phyloP scores from a whole-genome alignment of 2,797 vertebrate genomes.

The Acanthiza pusilla region DNA sequence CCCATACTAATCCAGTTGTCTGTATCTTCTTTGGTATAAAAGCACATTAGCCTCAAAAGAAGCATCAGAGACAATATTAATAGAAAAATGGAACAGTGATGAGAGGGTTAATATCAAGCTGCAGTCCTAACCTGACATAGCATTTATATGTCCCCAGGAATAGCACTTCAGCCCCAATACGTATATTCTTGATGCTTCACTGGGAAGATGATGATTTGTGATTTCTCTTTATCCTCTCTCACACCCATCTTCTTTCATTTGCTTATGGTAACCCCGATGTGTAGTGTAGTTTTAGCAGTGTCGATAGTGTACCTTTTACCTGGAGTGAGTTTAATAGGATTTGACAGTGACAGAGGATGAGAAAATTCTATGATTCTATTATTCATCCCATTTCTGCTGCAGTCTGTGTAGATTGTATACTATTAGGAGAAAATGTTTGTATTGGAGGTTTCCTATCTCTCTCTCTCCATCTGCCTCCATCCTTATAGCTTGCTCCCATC shows the following conservation, averaged over 20 bases:
- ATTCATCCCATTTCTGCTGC: slow-evolving; percentile 37
- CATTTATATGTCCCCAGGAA: neutral
- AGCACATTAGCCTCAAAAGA: slow-evolving; percentile 25
- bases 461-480: neutral
- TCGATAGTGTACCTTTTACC: slow-evolving; percentile 42
- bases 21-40: slow-evolving; percentile 45
- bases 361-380: slow-evolving; percentile 57
- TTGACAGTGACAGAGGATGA: slow-evolving; percentile 45
- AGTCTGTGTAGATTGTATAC: slow-evolving; percentile 6
- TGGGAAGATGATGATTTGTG: slow-evolving; percentile 31
- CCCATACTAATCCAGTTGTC: slow-evolving; percentile 44
- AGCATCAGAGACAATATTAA: neutral
- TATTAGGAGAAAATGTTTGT: neutral
- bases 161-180: neutral
- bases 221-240: slow-evolving; percentile 41
- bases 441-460: neutral
- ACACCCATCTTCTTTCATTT: slow-evolving; percentile 29
- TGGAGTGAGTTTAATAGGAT: slow-evolving; percentile 48
- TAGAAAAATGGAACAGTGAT: neutral
- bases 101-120: slow-evolving; percentile 31
- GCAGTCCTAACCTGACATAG: neutral
- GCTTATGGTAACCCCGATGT: neutral
- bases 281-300: slow-evolving; percentile 34
- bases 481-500: neutral
- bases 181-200: neutral